phyloP scores from a whole-genome alignment of 92 coral and sea anemone genomes.

The Muricea muricata region DNA sequence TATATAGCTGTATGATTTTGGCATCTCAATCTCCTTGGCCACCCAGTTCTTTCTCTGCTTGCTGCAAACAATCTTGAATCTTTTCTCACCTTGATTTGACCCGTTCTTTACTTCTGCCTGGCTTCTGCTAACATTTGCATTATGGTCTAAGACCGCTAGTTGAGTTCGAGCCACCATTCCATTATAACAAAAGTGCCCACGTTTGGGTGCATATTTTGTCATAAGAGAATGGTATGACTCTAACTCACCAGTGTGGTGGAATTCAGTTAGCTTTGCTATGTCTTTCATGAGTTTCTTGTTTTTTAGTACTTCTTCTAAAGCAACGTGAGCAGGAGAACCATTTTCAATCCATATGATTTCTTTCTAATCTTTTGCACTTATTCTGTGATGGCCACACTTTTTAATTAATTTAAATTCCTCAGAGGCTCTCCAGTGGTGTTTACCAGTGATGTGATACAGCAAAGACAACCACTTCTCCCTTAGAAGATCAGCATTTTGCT shows the following conservation, averaged over 20 bases:
- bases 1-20: neutral
- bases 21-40: neutral
- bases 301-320: conserved; percentile 61
- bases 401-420: conserved; percentile 49
- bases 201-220: too few species aligned
- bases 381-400: conserved; percentile 54
- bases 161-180: conserved; percentile 65
- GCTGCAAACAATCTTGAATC: neutral
- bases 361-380: conserved; percentile 37
- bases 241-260: conserved; percentile 67
- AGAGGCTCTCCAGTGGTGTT: neutral
- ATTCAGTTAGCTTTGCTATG: conserved; percentile 61
- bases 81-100: neutral
- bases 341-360: conserved; percentile 59
- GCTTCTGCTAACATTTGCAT: conserved; percentile 10
- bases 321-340: conserved; percentile 59
- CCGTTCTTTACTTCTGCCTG: neutral
- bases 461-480: neutral
- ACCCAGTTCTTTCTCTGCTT: neutral
- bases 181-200: conserved; percentile 57
- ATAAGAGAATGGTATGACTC: too few species aligned
- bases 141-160: conserved; percentile 70
- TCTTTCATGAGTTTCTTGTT: conserved; percentile 59
- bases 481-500: neutral
- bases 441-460: neutral